These are phyloP conservation scores for Xestia ashworthii DNA, from an alignment of 2,888 invertebrate genomes.

Conservation along the genomic window DNA sequence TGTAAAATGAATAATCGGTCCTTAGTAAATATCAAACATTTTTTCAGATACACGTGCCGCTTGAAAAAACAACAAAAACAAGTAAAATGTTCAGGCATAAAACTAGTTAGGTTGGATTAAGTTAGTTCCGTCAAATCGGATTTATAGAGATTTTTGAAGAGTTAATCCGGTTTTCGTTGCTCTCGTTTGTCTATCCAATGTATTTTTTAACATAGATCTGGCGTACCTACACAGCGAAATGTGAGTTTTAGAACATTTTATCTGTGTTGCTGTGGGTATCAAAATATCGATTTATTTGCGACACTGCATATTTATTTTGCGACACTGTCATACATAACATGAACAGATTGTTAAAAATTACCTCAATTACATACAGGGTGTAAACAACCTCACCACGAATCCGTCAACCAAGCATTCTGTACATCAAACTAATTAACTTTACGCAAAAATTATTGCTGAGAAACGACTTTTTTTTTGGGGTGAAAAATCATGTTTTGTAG, in stretches of 20 bases:
- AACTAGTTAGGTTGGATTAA: constrained; percentile 21
- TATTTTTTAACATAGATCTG: constrained; percentile 14
- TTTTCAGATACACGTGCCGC: background rate
- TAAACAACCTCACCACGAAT: no score
- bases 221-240: constrained; percentile 17
- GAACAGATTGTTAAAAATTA: no score
- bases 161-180: constrained; percentile 46
- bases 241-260: background rate
- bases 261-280: background rate
- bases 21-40: background rate
- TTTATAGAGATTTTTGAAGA: constrained; percentile 45
- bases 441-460: no score
- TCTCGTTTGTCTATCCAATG: constrained; percentile 14
- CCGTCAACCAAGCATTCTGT: no score
- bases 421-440: no score
- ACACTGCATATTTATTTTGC: background rate
- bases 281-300: no score
- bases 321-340: background rate
- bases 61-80: background rate
- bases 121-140: constrained; percentile 43
- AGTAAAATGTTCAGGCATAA: background rate
- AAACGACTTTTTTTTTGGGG: no score
- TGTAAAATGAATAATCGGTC: background rate
- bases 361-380: no score
- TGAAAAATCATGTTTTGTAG: no score